Conservation (phyloP, 2,888 invertebrate genomes). For the Muscina levida region DNA sequence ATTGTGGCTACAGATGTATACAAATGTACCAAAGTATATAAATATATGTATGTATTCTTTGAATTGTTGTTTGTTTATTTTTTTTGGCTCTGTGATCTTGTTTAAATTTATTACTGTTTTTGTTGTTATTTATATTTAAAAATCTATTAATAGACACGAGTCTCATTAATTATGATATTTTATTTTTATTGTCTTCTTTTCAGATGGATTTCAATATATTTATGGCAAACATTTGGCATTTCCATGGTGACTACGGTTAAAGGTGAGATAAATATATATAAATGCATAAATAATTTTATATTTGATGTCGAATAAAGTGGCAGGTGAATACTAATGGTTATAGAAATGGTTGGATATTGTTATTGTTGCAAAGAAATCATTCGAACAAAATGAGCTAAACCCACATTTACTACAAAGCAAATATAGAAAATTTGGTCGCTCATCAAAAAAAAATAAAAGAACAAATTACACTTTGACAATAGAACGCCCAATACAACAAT, state of each 20-base stretch:
- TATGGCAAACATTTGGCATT: not conserved
- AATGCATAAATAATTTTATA: too few species aligned
- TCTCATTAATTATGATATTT: conserved; percentile 17
- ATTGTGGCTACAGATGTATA: not conserved
- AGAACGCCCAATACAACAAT: too few species aligned
- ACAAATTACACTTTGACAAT: too few species aligned
- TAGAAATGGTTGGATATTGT: too few species aligned
- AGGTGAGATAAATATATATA: conserved; percentile 53
- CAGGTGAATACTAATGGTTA: not conserved
- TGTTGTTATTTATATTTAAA: not conserved
- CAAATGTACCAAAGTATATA: too few species aligned
- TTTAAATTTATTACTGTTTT: conserved; percentile 3
- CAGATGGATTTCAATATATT: conserved; percentile 1
- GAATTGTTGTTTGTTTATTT: not conserved
- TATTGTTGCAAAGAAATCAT: not conserved
- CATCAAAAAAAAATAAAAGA: too few species aligned
- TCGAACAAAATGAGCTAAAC: too few species aligned
- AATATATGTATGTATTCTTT: not conserved
- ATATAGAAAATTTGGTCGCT: too few species aligned
- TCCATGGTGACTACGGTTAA: conserved; percentile 46
- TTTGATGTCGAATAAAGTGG: not conserved
- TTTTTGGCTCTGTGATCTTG: not conserved
- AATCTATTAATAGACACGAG: conserved; percentile 4
- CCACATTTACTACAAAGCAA: too few species aligned
- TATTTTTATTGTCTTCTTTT: conserved; percentile 41